Evolutionary conservation across 2,797 vertebrate species (phyloP).

Genomic region (Pelodytes ibericus): DNA sequence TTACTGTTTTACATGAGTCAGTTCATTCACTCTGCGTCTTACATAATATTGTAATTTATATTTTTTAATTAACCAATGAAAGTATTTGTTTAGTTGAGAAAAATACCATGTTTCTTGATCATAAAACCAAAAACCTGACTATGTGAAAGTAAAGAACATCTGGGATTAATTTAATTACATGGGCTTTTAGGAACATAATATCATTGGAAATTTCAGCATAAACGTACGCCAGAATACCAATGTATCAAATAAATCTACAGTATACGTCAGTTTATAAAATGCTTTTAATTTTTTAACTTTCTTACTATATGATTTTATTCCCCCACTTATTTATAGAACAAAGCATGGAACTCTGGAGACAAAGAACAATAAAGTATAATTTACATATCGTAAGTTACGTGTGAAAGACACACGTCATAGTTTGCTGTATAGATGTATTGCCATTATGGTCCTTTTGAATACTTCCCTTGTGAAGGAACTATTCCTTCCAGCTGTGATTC

Average conservation of each 20-base stretch:
- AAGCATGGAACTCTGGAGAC: too few species aligned
- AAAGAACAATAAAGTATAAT: too few species aligned
- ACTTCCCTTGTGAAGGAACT: constrained; percentile 19
- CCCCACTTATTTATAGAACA: too few species aligned
- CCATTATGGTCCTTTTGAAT: constrained; percentile 5
- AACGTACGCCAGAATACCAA: constrained; percentile 1
- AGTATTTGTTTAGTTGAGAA: too few species aligned
- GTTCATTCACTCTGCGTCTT: too few species aligned
- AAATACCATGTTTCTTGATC: neutral
- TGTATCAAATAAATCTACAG: constrained; percentile 9
- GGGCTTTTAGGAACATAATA: constrained; percentile 13
- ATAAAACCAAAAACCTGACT: neutral
- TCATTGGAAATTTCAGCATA: constrained; percentile 12
- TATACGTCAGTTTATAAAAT: neutral
- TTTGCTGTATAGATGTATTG: neutral
- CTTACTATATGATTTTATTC: neutral
- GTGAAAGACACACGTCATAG: constrained; percentile 10
- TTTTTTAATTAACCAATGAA: too few species aligned
- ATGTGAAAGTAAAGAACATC: constrained; percentile 10
- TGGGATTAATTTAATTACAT: constrained; percentile 32
- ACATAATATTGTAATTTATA: too few species aligned
- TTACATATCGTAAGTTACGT: too few species aligned
- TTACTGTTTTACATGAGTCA: too few species aligned
- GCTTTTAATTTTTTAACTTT: constrained; percentile 31
- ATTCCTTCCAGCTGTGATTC: neutral